phyloP scores from a whole-genome alignment of 2,113 vertebrate genomes.

The Coreoperca whiteheadi region DNA sequence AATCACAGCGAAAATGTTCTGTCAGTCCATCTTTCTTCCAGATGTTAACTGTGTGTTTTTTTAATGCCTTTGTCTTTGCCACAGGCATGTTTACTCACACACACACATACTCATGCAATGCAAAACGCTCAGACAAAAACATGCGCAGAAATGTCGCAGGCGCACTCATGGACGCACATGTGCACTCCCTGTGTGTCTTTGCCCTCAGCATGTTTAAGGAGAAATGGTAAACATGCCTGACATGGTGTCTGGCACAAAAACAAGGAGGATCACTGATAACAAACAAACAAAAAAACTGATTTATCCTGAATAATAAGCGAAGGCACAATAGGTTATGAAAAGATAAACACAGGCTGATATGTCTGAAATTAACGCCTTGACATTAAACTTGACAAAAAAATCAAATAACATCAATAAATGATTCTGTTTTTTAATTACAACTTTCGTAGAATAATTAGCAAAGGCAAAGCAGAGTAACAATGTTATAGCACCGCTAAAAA shows the following conservation, averaged over 20 bases:
- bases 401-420: neutral
- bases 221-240: conserved; percentile 15
- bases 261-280: neutral
- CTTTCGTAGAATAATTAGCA: neutral
- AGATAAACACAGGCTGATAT: neutral
- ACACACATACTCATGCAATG: conserved; percentile 26
- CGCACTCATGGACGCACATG: conserved; percentile 33
- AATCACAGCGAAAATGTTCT: conserved; percentile 20
- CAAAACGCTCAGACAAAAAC: conserved; percentile 42
- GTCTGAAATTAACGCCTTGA: neutral
- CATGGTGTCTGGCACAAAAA: conserved; percentile 21
- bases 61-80: conserved; percentile 62
- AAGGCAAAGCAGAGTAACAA: neutral
- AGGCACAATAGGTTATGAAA: neutral
- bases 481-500: neutral
- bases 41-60: conserved; percentile 51
- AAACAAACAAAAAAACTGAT: neutral
- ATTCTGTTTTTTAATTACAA: neutral
- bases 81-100: conserved; percentile 60
- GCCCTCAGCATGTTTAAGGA: conserved; percentile 46
- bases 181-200: conserved; percentile 42
- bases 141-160: conserved; percentile 24
- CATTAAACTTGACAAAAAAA: neutral
- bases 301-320: neutral
- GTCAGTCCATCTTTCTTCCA: conserved; percentile 41